Evolutionary conservation across 1,140 invertebrate genomes (phyloP).

Genomic region (Matsumurasca onukii): DNA sequence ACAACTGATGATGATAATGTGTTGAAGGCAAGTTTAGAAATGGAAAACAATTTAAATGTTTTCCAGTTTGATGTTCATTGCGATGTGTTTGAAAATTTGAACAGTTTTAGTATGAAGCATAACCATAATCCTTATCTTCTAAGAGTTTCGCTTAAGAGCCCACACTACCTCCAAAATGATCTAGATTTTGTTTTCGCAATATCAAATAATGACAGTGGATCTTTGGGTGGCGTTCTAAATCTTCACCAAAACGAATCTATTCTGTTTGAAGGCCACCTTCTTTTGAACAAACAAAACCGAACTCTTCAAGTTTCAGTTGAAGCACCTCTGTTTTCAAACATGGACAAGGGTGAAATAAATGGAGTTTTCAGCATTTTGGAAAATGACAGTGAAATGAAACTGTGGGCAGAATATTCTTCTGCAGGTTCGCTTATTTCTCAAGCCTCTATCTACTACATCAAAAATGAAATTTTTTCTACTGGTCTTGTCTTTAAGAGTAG

Average conservation of each 20-base stretch:
- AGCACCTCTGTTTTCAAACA: constrained; percentile 19
- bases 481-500: constrained; percentile 11
- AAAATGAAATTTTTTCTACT: neutral
- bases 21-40: neutral
- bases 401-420: neutral
- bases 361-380: constrained; percentile 16
- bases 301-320: neutral
- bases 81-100: neutral
- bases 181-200: neutral
- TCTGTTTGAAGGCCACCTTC: constrained; percentile 10
- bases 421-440: neutral
- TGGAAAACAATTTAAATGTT: neutral
- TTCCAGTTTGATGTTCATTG: neutral
- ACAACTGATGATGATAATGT: neutral
- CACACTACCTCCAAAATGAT: neutral
- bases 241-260: neutral
- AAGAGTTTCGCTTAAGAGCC: neutral
- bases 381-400: neutral
- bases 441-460: constrained; percentile 7
- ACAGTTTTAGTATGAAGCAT: neutral
- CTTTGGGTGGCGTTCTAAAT: constrained; percentile 3
- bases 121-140: neutral
- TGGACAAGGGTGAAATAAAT: constrained; percentile 25
- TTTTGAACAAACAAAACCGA: neutral
- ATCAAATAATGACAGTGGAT: neutral